Base-by-base conservation (phyloP, 2,113 vertebrate genomes). In the Brachyhypopomus occidentalis region DNA sequence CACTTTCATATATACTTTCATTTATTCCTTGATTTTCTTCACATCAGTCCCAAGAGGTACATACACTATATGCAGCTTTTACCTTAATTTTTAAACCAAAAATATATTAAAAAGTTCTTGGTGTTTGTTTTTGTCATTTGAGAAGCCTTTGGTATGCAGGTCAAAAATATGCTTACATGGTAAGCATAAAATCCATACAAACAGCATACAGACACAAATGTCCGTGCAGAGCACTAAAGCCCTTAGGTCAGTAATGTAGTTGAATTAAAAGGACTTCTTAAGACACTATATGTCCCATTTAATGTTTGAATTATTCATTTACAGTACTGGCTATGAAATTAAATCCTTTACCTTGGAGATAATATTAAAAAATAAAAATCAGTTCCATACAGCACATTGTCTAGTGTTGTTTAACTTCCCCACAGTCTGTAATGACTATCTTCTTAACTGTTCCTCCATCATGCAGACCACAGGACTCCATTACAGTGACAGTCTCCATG, bases 391-490 rank as follows among this genome's bases (percentile, higher is more conserved):
- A 74, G 30, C 56, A 30, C 22, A 19, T 7, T 66, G 22, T 30
- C 5, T 17, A n/a, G 5, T 5, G 75, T 90, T 89, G 95, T 83
- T 92, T 93, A 69, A 98, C 83, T 89, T 98, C 94, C 78, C 98
- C 98, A 20, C 96, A 98, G 88, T 98, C 95, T 20, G 92, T 92
- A 82, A 99, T 94, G 74, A 95, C 92, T 38, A 98, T 95, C 86
- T 94, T 97, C 90, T 96, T 97, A 60, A 95, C 89, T 0, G 96
- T 92, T 55, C 96, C 96, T 8, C 97, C 97, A 11, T 89, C 95
- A 48, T 94, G 95, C 63, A 95, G 94, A 84, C 97, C 98, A 16
- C 94, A 95, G 27, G 94, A 91, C 84, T 99, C 97, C 27, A 99
- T 96, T 89, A 94, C 95, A 80, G 91, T 94, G 78, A 99, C 92